These are phyloP conservation scores for Cygnus buccinator DNA, from an alignment of 2,113 vertebrate genomes.

Conservation along the genomic window DNA sequence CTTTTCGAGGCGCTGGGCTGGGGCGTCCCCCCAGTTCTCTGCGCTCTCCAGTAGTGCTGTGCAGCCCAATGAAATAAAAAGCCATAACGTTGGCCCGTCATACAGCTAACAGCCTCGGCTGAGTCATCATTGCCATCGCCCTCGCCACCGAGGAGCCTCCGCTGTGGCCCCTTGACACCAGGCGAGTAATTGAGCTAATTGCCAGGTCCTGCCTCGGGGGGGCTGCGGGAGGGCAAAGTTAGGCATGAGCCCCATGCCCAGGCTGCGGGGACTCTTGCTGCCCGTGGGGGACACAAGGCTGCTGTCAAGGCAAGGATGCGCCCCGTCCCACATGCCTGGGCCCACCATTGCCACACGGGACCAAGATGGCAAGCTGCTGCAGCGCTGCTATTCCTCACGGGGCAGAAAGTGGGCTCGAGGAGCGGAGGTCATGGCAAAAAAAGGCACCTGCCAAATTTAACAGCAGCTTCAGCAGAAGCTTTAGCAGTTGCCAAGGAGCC, in stretches of 20 bases:
- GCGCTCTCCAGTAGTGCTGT: not conserved
- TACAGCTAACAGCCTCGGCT: rapidly evolving
- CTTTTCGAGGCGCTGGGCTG: not conserved
- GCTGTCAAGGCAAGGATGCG: too few relatives aligned
- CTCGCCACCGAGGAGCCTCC: rapidly evolving
- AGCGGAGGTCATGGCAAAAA: not conserved
- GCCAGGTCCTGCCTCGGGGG: not conserved
- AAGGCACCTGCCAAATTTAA: not conserved
- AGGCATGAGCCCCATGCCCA: not conserved
- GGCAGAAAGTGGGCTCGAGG: not conserved
- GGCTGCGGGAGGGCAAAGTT: not conserved
- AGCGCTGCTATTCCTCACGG: not conserved
- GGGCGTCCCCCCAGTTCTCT: not conserved
- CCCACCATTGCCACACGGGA: not conserved
- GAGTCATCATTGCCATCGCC: not conserved
- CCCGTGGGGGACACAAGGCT: not conserved
- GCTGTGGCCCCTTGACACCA: too few relatives aligned
- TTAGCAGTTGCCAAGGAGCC: not conserved
- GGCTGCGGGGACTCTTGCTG: not conserved
- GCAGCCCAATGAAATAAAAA: slow-evolving; percentile 16
- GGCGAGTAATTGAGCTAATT: not conserved
- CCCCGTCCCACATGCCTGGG: too few relatives aligned
- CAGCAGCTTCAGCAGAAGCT: not conserved
- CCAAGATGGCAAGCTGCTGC: not conserved
- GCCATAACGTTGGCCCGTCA: slow-evolving; percentile 44